A percentile compares a stretch with the other conserved stretches of the same genome.
These are phyloP conservation scores for Chondrosia reniformis DNA, from an alignment of 37 sponge, comb jelly and placozoan species.

Conservation along the genomic window DNA sequence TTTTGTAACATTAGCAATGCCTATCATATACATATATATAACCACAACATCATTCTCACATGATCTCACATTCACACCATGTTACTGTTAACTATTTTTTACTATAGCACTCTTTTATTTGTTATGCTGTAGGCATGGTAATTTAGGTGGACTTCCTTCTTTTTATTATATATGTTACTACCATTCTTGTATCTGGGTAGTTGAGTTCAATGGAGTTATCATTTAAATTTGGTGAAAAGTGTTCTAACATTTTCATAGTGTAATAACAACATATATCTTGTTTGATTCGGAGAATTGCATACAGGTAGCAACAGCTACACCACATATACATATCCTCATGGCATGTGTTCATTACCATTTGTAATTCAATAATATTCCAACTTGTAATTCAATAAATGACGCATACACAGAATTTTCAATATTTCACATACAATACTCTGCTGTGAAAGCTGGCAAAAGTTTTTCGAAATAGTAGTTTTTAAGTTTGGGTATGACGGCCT, in stretches of 20 bases:
- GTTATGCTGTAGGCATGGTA: too few relatives aligned
- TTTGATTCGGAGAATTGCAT: neutral
- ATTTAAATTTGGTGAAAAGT: too few relatives aligned
- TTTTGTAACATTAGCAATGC: too few relatives aligned
- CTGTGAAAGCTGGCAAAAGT: slow-evolving; percentile 16
- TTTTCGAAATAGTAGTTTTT: slow-evolving; percentile 7
- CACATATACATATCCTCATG: neutral
- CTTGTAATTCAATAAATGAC: too few relatives aligned
- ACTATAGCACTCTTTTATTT: too few relatives aligned
- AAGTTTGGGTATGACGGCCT: neutral
- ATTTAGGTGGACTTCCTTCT: too few relatives aligned
- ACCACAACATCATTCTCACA: neutral
- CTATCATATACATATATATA: neutral
- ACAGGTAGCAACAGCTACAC: neutral
- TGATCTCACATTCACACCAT: neutral
- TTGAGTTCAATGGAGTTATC: too few relatives aligned
- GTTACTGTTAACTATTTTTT: neutral
- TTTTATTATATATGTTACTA: too few relatives aligned
- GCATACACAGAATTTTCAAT: too few relatives aligned
- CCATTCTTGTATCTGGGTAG: too few relatives aligned
- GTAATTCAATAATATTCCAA: neutral
- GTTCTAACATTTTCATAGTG: too few relatives aligned
- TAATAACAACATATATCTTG: neutral
- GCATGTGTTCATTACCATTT: neutral
- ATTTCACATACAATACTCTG: too few relatives aligned